Evolutionary conservation across 2,888 invertebrate genomes (phyloP), one percentile per base, ranked within the genome.

Genomic region (Arctia plantaginis): DNA sequence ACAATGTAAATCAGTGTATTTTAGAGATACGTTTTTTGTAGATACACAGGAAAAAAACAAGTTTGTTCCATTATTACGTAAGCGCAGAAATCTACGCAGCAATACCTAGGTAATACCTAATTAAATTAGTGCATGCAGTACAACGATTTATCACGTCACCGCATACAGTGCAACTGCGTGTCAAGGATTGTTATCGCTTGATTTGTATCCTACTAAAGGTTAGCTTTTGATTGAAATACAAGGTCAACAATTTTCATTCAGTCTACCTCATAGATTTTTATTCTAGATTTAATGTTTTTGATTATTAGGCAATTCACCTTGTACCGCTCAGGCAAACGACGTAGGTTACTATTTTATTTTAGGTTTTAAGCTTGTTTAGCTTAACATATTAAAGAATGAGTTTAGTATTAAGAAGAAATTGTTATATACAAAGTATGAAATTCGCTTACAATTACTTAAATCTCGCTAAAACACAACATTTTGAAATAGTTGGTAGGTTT

Each of bases 91-190:
- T 78, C 78, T 51, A 55, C 78, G 69, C 66, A 81, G 68, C 71
- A 78, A 74, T 70, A 74, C 66, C 65, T 71, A 69, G 55, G 55
- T n/a, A 73, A 74, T 80, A 44, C 12, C 39, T 75, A 84, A 84
- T 84, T 66, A 51, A 76, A 84, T 83, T 79, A 83, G 71, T 77
- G 75, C 76, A 78, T 84, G 77, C 83, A 66, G 76, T 74, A 71
- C 81, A 75, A 71, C 69, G 73, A 66, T 70, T 62, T 18, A 66
- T 76, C 76, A 71, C 77, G 81, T 82, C 80, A 84, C 72, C 71
- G 47, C 69, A 59, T 67, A 66, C 64, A 70, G 69, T 69, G 27
- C 27, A 69, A 65, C 71, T 73, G 71, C 73, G 73, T 74, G 77
- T 70, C 69, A 67, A 66, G 77, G 74, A 44, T 79, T 68, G 65